phyloP scores from a whole-genome alignment of 2,797 vertebrate genomes.

The Miichthys miiuy region DNA sequence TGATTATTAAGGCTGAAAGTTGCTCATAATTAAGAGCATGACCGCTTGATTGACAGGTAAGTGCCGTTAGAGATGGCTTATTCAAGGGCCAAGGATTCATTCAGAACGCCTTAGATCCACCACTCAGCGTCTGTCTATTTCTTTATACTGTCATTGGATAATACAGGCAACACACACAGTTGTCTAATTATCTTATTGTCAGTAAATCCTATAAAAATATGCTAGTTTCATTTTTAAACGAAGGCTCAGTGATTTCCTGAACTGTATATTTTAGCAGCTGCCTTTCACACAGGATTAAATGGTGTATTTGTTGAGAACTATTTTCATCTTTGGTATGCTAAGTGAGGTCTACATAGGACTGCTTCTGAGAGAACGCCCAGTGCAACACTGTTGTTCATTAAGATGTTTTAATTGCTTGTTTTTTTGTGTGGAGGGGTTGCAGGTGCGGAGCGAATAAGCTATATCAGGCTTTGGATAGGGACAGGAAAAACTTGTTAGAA shows the following conservation, averaged over 20 bases:
- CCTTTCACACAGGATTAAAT: constrained; percentile 1
- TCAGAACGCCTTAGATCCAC: too few species aligned
- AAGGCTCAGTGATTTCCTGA: constrained; percentile 3
- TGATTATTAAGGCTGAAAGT: too few species aligned
- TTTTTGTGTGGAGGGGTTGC: background rate
- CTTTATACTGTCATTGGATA: background rate
- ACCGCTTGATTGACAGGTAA: too few species aligned
- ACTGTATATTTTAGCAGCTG: constrained; percentile 1
- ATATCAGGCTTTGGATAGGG: background rate
- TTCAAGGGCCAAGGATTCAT: too few species aligned
- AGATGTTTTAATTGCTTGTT: background rate
- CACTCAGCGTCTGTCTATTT: too few species aligned
- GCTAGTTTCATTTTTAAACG: background rate
- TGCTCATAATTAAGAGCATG: too few species aligned
- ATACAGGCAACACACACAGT: background rate
- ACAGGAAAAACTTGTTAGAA: background rate
- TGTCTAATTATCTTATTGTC: background rate
- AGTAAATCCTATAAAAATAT: background rate
- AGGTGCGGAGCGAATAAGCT: background rate
- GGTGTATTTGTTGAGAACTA: constrained; percentile 7
- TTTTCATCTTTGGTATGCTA: constrained; percentile 11
- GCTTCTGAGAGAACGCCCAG: constrained; percentile 15
- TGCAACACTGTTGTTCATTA: background rate
- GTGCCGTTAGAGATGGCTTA: too few species aligned
- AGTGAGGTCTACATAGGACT: constrained; percentile 9